Conservation (phyloP, 2,113 vertebrate species). For the Lophura nycthemera region DNA sequence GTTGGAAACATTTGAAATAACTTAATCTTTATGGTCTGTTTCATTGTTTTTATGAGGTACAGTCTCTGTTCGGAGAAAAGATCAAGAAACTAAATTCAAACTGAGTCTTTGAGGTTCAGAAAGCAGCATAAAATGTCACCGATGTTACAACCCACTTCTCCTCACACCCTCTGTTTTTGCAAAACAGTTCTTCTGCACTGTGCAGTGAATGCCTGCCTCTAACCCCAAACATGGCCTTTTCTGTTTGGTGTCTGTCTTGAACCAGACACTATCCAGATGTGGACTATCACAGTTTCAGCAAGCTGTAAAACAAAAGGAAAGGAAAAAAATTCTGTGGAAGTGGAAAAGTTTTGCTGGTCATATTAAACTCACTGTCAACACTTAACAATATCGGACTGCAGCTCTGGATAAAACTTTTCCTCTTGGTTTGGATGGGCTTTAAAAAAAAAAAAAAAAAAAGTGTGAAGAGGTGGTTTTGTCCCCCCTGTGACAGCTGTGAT, state of each 20-base stretch:
- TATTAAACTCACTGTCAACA: slow-evolving; percentile 18
- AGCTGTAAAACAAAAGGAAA: slow-evolving; percentile 59
- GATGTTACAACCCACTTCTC: background rate
- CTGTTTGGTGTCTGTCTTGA: slow-evolving; percentile 11
- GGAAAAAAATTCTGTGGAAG: slow-evolving; percentile 9
- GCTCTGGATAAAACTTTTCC: background rate
- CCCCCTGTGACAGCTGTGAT: background rate
- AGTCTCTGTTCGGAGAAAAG: background rate
- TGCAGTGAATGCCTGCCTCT: background rate
- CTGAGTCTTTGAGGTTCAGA: background rate
- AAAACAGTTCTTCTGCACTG: background rate
- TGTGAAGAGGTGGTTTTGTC: background rate
- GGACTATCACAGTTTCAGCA: slow-evolving; percentile 45
- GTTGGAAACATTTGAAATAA: slow-evolving; percentile 8
- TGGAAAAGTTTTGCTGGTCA: slow-evolving; percentile 11
- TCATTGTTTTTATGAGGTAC: background rate
- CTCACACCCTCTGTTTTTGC: accelerated
- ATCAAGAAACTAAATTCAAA: background rate
- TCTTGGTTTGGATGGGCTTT: background rate
- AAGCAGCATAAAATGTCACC: background rate
- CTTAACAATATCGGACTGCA: background rate
- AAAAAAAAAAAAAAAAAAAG: background rate
- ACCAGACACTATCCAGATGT: slow-evolving; percentile 53
- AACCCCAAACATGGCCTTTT: slow-evolving; percentile 42
- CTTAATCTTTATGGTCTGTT: background rate